Evolutionary conservation across 2,797 vertebrate genomes (phyloP), one percentile per base, ranked within the genome.

Genomic region (Channallabes apus): DNA sequence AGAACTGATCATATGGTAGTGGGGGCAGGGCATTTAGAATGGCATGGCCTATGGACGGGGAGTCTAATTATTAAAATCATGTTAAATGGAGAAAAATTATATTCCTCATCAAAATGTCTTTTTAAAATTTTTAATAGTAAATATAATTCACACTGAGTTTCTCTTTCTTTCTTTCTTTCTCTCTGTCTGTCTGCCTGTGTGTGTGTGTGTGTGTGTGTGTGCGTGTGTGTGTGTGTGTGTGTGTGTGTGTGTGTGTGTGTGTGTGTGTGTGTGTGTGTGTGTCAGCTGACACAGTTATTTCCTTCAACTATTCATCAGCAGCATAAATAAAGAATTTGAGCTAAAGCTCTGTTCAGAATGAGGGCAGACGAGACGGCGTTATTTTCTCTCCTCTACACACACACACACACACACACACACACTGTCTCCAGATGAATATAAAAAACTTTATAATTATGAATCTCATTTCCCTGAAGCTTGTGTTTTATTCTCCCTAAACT

Each of bases 401-500:
- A 9, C 68, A 4, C 41, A 41, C 41, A 41, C 41, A 41, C n/a
- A 7, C 65, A 29, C 65, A 67, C 12, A 29, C 65, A 17, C 62
- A 72, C 11, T 1, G 18, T 24, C 69, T 72, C 20, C 3, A 72
- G 24, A 71, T 41, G 41, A 41, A 41, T 41, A 62, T 46, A 51
- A 68, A 82, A 69, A 56, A 82, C 24, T 22, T 67, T 58, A 22
- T 80, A 69, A 84, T 84, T 58, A 56, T 1, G 14, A 18, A 20
- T 68, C 32, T 84, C 65, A 69, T 83, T 65, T 72, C 69, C 20
- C 27, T 24, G 6, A 64, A 46, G n/a, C 56, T 62, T 65, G 38
- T 75, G 69, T 64, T 41, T 75, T 72, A 83, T 83, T 83, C 71
- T 46, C 58, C 15, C 38, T 27, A 59, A 61, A 29, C 58, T 71